phyloP scores from a whole-genome alignment of 2,797 vertebrate species.

The Lophotriccus pileatus region DNA sequence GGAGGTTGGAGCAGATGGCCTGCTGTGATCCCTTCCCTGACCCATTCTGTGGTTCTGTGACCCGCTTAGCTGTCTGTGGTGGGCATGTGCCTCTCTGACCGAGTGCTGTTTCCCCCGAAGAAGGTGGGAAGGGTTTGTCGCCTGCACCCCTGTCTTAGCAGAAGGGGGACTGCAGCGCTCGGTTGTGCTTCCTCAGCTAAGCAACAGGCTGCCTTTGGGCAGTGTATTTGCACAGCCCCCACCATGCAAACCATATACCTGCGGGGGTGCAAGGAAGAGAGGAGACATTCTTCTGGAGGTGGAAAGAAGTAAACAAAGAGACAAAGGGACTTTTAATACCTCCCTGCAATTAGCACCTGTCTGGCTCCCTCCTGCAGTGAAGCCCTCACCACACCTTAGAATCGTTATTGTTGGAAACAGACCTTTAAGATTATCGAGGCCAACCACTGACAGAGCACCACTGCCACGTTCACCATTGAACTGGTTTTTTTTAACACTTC shows the following conservation, averaged over 20 bases:
- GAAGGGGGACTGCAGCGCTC: neutral
- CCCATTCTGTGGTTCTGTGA: neutral
- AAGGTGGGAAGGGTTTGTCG: neutral
- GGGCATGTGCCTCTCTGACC: fast-evolving
- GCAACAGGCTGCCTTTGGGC: neutral
- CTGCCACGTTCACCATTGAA: neutral
- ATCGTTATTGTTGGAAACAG: neutral
- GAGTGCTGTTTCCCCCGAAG: fast-evolving
- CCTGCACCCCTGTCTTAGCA: neutral
- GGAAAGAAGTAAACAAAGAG: neutral
- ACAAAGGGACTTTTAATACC: neutral
- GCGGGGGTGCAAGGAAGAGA: neutral
- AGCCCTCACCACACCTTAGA: neutral
- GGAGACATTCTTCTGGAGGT: neutral
- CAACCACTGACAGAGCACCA: neutral
- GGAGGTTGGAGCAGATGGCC: neutral
- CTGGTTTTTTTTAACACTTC: neutral
- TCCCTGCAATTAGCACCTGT: neutral
- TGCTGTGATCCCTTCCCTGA: neutral
- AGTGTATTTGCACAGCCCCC: neutral
- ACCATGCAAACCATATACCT: too few relatives aligned
- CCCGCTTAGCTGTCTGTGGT: too few relatives aligned
- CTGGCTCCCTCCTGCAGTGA: neutral
- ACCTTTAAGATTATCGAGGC: neutral
- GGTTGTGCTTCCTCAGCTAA: neutral